Conservation (phyloP, 2,888 invertebrate genomes). For the Sisyra nigra region DNA sequence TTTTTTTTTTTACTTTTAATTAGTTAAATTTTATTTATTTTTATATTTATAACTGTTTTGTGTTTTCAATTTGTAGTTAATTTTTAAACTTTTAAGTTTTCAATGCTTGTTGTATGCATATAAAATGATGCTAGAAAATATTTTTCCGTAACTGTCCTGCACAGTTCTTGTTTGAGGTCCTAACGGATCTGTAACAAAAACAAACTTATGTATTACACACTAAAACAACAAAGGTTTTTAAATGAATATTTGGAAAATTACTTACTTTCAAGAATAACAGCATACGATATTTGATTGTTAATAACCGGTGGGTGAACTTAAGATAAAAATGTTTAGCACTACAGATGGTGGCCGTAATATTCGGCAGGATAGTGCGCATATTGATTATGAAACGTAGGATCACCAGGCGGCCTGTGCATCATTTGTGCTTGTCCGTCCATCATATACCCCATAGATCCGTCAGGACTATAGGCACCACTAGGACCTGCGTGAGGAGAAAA, state of each 20-base stretch:
- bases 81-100: slow-evolving; percentile 10
- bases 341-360: slow-evolving; percentile 90
- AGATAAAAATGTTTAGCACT: slow-evolving; percentile 23
- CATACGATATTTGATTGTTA: too few relatives aligned
- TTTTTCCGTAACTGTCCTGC: neutral
- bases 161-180: neutral
- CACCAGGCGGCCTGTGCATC: slow-evolving; percentile 91
- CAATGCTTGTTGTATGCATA: slow-evolving; percentile 29
- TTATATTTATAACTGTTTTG: neutral
- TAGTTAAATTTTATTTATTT: slow-evolving; percentile 1
- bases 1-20: slow-evolving; percentile 6
- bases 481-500: slow-evolving; percentile 89
- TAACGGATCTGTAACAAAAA: neutral
- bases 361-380: slow-evolving; percentile 84
- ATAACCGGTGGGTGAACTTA: too few relatives aligned
- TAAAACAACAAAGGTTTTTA: neutral
- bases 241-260: neutral
- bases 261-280: too few relatives aligned
- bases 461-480: slow-evolving; percentile 90
- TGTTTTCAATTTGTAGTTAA: neutral
- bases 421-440: slow-evolving; percentile 93
- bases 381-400: slow-evolving; percentile 79
- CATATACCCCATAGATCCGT: slow-evolving; percentile 93
- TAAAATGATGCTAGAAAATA: neutral
- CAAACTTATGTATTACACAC: neutral